Evolutionary conservation across 2,888 invertebrate species (phyloP).

Genomic region (Ceriagrion tenellum): DNA sequence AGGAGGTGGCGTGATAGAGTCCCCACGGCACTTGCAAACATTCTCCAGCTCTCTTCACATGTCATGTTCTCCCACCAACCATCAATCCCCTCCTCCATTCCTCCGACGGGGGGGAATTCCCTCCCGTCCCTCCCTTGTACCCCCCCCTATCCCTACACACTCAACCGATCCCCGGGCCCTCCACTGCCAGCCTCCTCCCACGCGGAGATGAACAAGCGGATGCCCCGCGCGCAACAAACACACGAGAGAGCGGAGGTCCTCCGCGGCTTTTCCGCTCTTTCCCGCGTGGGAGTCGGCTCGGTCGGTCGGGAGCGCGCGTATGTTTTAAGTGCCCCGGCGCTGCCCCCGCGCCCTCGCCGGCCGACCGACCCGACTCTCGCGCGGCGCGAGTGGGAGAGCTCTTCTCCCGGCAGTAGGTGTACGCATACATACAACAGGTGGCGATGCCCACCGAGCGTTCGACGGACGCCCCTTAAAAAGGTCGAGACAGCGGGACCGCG

Average conservation of each 20-base stretch:
- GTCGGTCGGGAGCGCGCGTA: neutral
- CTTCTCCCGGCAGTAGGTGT: neutral
- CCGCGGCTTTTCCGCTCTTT: neutral
- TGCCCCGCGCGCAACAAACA: neutral
- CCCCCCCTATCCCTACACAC: neutral
- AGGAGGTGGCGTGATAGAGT: neutral
- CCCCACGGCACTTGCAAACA: neutral
- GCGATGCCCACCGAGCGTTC: neutral
- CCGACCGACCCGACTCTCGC: neutral
- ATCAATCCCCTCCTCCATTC: too few relatives aligned
- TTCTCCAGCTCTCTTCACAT: neutral
- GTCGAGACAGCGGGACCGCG: constrained; percentile 23
- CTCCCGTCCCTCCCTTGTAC: neutral
- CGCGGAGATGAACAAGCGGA: neutral
- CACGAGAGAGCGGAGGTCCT: neutral
- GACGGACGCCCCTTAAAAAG: constrained; percentile 16
- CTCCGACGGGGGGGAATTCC: too few relatives aligned
- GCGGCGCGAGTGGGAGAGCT: neutral
- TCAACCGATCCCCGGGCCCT: too few relatives aligned
- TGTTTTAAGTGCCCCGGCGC: constrained; percentile 10
- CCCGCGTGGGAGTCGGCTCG: neutral
- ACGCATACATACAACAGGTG: neutral
- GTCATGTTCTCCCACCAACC: too few relatives aligned
- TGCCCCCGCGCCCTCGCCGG: neutral
- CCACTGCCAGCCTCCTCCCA: neutral